phyloP scores from a whole-genome alignment of 2,113 vertebrate genomes.

The Polypterus senegalus region DNA sequence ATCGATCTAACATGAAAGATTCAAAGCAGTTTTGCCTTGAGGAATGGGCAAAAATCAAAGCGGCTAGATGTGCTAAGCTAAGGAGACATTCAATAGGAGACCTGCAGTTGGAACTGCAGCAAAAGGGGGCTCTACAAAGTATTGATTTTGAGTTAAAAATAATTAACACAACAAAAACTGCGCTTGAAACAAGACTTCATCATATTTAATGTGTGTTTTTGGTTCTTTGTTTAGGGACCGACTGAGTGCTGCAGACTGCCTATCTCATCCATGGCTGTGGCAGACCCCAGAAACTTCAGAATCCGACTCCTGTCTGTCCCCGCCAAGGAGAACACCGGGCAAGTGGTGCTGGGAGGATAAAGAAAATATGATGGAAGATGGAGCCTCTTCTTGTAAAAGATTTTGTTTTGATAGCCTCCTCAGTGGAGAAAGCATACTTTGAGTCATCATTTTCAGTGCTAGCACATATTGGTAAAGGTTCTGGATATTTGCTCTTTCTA shows the following conservation, averaged over 20 bases:
- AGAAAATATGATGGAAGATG: slow-evolving; percentile 76
- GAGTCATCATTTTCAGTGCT: slow-evolving; percentile 1
- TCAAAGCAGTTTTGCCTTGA: too few relatives aligned
- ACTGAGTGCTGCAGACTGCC: slow-evolving; percentile 70
- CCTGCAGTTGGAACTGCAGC: too few relatives aligned
- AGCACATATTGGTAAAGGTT: too few relatives aligned
- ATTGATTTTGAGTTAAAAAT: too few relatives aligned
- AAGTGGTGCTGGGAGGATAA: slow-evolving; percentile 72
- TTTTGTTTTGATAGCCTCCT: slow-evolving; percentile 70
- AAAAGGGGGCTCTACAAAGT: too few relatives aligned
- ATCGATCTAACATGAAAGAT: too few relatives aligned
- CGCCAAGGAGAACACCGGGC: slow-evolving; percentile 36
- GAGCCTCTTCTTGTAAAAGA: slow-evolving; percentile 59
- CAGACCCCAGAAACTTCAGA: slow-evolving; percentile 45
- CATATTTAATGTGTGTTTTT: not conserved
- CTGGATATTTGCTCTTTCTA: too few relatives aligned
- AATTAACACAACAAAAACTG: too few relatives aligned
- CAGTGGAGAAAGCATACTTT: slow-evolving; percentile 31
- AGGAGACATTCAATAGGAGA: too few relatives aligned
- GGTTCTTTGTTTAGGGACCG: slow-evolving; percentile 54
- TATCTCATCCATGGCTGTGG: slow-evolving; percentile 80
- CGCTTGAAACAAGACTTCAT: not conserved
- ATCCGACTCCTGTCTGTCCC: slow-evolving; percentile 28
- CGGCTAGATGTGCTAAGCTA: too few relatives aligned
- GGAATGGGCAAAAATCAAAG: too few relatives aligned